phyloP scores from a whole-genome alignment of 2,797 vertebrate genomes.

The Agapornis canus region DNA sequence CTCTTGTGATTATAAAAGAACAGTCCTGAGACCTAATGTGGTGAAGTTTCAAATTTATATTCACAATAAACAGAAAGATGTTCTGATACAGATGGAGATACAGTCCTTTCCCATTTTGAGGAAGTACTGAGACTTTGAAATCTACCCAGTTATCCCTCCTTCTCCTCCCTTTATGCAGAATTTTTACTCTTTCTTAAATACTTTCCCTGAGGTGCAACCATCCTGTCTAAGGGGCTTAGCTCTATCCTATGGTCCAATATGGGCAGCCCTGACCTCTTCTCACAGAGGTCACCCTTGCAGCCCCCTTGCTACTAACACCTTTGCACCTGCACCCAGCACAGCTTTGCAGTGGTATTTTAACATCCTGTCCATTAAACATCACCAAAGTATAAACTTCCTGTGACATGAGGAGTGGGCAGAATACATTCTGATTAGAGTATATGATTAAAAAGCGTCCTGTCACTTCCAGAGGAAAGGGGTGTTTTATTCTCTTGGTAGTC shows the following conservation, averaged over 20 bases:
- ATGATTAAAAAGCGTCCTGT: not conserved
- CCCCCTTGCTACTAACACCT: not conserved
- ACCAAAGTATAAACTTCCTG: not conserved
- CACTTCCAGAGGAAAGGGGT: not conserved
- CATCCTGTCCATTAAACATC: not conserved
- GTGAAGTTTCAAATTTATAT: not conserved
- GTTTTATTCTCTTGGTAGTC: not conserved
- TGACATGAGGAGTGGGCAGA: not conserved
- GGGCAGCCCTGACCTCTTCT: not conserved
- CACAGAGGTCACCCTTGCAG: not conserved
- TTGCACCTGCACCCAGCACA: not conserved
- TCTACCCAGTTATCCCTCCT: not conserved
- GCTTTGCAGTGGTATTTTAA: not conserved
- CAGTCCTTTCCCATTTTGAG: not conserved
- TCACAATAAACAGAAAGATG: not conserved
- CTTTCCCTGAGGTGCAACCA: not conserved
- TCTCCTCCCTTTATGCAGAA: not conserved
- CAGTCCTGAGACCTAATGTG: not conserved
- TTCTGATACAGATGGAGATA: not conserved
- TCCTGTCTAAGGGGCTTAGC: not conserved
- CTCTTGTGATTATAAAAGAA: not conserved
- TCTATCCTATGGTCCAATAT: fast-evolving
- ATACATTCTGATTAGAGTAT: not conserved
- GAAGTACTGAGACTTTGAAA: not conserved
- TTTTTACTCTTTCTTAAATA: not conserved